These are phyloP conservation scores for Eremobia ochroleuca DNA, from an alignment of 2,888 invertebrate species.

Conservation along the genomic window DNA sequence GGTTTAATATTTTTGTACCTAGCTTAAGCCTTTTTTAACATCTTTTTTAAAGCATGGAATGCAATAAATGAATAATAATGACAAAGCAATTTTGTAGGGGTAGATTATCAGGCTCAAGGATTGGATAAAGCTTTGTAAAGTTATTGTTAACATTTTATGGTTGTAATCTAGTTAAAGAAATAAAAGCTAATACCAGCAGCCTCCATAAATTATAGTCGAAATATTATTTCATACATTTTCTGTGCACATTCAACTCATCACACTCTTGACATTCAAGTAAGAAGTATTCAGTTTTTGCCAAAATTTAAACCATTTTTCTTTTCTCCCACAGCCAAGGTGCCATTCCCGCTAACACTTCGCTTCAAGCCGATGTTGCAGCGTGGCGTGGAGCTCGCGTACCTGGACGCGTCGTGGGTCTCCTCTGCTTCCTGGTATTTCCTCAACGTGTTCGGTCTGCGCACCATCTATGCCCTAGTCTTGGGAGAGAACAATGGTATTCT, in stretches of 20 bases:
- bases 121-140: not conserved
- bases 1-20: no score
- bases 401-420: conserved; percentile 99
- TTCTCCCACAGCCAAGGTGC: conserved; percentile 95
- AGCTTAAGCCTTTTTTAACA: not conserved
- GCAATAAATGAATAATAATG: not conserved
- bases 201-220: no score
- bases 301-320: not conserved
- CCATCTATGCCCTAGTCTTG: conserved; percentile 98
- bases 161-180: not conserved
- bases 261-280: not conserved
- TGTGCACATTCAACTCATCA: not conserved
- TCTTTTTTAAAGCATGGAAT: not conserved
- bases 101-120: not conserved
- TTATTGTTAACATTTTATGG: not conserved
- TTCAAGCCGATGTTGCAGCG: conserved; percentile 99
- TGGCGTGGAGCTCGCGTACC: conserved; percentile 97
- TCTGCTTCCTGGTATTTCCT: conserved; percentile 99
- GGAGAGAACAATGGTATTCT: conserved; percentile 99
- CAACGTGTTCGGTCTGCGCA: conserved; percentile 99
- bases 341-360: conserved; percentile 98
- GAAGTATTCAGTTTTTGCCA: not conserved
- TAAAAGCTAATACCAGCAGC: not conserved
- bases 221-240: not conserved
- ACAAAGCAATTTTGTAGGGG: not conserved